Base-by-base conservation (phyloP, 2,888 invertebrate species). In the Hydriomena furcata region DNA sequence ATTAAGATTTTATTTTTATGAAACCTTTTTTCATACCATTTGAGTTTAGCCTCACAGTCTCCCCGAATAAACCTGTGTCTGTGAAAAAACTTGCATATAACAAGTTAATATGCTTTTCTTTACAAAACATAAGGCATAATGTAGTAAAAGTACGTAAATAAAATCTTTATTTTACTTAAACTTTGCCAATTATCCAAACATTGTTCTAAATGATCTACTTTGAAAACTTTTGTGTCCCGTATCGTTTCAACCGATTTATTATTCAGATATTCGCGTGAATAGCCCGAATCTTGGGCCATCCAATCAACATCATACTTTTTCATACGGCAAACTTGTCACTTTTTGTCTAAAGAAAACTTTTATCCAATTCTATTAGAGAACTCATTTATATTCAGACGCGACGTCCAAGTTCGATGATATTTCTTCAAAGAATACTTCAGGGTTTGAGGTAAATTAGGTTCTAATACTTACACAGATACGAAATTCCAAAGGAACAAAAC, bases 301-400 rank as follows among this genome's bases (percentile, higher is more conserved):
- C 43, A 40, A 66, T 68, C 66, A 68, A 70, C 61, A 72, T 67
- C 58, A 65, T 66, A 66, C 62, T 65, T 72, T 70, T 68, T 65
- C 68, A 63, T 56, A 63, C 60, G 61, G 55, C 53, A 57, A 68
- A 70, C 68, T 74, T 72, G 67, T 63, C 64, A 57, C 68, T 70
- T 76, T 73, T 75, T 71, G 68, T 71, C 61, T 68, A 61, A 68
- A 68, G 65, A 55, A 74, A 78, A 77, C 59, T 80, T 79, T 76
- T 63, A 65, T 70, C 65, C 69, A 78, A 79, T 79, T 80, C 68
- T 76, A 75, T 80, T 79, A 75, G 61, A 67, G 54, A 67, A 58
- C 73, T 76, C 73, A 73, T 81, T 79, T 78, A 71, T 74, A 82
- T 82, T 80, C 79, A 67, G 57, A 59, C 57, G 53, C 58, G 61